Percentiles rank a stretch among this genome's conserved stretches.
These are phyloP conservation scores for Eupithecia vulgata DNA, from an alignment of 2,888 invertebrate species.

Conservation along the genomic window DNA sequence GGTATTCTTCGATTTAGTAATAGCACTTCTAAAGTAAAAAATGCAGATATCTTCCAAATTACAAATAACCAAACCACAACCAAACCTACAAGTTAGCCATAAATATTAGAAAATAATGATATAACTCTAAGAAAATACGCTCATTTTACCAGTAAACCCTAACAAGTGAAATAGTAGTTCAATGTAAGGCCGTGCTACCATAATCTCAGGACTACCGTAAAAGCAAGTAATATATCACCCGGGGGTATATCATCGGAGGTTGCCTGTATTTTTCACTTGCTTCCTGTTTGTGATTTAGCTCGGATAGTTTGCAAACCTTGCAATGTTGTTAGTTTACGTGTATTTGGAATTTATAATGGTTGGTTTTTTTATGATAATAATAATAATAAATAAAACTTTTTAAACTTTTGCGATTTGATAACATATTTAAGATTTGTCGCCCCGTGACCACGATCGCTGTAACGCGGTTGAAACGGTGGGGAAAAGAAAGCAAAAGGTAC, in stretches of 20 bases:
- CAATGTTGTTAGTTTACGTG: conserved; percentile 44
- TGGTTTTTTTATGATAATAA: background rate
- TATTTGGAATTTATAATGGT: conserved; percentile 16
- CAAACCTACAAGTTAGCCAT: background rate
- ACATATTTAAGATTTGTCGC: too few relatives aligned
- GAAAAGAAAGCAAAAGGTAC: too few relatives aligned
- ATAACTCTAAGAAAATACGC: background rate
- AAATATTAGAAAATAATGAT: background rate
- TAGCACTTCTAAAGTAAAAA: too few relatives aligned
- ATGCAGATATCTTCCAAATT: background rate
- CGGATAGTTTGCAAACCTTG: conserved; percentile 54
- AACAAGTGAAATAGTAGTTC: conserved; percentile 12
- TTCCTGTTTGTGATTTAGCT: conserved; percentile 65
- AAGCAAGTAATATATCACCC: conserved; percentile 51
- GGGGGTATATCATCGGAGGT: conserved; percentile 55
- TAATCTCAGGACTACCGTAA: conserved; percentile 36
- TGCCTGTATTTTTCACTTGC: conserved; percentile 64
- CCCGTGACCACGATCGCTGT: too few relatives aligned
- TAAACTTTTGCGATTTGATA: too few relatives aligned
- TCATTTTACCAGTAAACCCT: background rate
- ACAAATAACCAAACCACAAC: too few relatives aligned
- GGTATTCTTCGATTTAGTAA: too few relatives aligned
- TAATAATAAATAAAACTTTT: too few relatives aligned
- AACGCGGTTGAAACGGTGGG: too few relatives aligned
- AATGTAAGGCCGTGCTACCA: conserved; percentile 26